These are phyloP conservation scores for Hypomecis atomaria DNA, from an alignment of 2,888 invertebrate species.

Conservation along the genomic window DNA sequence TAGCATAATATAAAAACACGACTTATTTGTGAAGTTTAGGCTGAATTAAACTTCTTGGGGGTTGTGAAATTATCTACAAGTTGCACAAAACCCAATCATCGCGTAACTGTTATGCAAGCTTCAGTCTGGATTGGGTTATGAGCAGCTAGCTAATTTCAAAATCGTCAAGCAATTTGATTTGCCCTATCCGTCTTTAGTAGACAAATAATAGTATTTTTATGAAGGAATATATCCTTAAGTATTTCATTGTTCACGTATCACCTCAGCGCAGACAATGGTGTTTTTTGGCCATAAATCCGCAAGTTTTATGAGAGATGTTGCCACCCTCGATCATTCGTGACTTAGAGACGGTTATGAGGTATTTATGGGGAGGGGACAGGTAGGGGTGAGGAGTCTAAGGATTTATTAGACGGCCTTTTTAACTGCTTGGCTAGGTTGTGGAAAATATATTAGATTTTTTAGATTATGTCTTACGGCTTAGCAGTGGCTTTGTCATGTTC, in stretches of 20 bases:
- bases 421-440: conserved; percentile 5
- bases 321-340: conserved; percentile 56
- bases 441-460: neutral
- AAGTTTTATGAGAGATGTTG: conserved; percentile 62
- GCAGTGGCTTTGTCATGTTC: too few relatives aligned
- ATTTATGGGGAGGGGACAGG: conserved; percentile 53
- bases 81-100: too few relatives aligned
- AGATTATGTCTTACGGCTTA: neutral
- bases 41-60: too few relatives aligned
- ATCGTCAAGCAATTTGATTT: too few relatives aligned
- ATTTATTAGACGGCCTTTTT: conserved; percentile 35
- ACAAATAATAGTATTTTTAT: conserved; percentile 13
- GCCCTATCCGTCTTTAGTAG: too few relatives aligned
- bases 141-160: too few relatives aligned
- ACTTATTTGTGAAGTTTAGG: too few relatives aligned
- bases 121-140: too few relatives aligned
- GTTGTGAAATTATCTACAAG: too few relatives aligned
- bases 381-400: conserved; percentile 44
- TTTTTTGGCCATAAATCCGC: conserved; percentile 70
- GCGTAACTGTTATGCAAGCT: too few relatives aligned
- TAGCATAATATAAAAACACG: too few relatives aligned
- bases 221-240: conserved; percentile 22
- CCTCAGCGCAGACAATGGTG: conserved; percentile 51
- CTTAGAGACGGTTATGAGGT: conserved; percentile 57
- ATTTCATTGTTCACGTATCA: conserved; percentile 43